These are phyloP conservation scores for Eupristina koningsbergeri DNA, from an alignment of 1,140 invertebrate genomes.

Conservation along the genomic window DNA sequence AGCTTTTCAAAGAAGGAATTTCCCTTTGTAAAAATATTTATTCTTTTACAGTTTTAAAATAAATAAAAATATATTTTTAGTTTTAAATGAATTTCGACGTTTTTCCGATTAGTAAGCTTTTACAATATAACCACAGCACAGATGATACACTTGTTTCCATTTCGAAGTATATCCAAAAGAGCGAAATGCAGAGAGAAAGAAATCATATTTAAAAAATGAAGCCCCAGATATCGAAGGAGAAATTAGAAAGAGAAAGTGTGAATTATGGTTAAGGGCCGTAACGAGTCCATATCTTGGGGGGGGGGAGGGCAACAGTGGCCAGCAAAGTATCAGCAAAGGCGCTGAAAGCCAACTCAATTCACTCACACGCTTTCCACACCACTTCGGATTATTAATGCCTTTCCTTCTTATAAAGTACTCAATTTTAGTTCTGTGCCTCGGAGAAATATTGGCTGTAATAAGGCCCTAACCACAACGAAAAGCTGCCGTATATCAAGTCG, in stretches of 20 bases:
- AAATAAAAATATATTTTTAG: neutral
- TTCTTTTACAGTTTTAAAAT: neutral
- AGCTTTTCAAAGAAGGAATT: neutral
- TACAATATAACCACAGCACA: neutral
- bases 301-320: conserved; percentile 57
- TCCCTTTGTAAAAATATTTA: neutral
- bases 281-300: conserved; percentile 52
- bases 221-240: conserved; percentile 40
- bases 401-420: conserved; percentile 63
- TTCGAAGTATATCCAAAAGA: neutral
- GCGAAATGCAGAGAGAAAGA: neutral
- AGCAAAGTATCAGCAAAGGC: conserved; percentile 19
- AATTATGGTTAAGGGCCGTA: conserved; percentile 47
- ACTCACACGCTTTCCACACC: neutral
- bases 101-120: neutral
- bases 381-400: conserved; percentile 51
- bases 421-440: conserved; percentile 61
- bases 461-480: conserved; percentile 56
- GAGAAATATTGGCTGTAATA: conserved; percentile 64
- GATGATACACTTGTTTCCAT: neutral
- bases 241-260: conserved; percentile 38
- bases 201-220: neutral
- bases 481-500: conserved; percentile 57
- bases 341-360: neutral
- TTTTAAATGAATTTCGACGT: neutral